These are phyloP conservation scores for Drosophila falleni DNA, from an alignment of 2,888 invertebrate species.

Conservation along the genomic window DNA sequence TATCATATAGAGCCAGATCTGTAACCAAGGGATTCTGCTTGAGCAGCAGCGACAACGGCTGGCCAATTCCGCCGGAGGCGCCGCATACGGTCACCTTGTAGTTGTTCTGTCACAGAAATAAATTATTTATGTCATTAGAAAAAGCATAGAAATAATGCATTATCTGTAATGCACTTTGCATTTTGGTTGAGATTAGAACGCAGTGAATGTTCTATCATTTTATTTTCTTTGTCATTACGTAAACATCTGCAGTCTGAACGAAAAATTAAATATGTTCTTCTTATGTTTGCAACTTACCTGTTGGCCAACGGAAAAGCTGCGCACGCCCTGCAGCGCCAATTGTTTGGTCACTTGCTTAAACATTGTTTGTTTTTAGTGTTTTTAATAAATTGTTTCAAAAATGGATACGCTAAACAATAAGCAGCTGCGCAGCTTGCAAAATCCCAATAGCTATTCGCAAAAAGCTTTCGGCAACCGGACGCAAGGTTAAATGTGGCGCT, in stretches of 20 bases:
- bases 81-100: conserved; percentile 98
- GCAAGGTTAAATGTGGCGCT: conserved; percentile 41
- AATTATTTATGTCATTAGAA: not conserved
- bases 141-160: not conserved
- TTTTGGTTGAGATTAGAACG: not conserved
- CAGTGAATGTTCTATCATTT: conserved; percentile 1
- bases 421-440: conserved; percentile 62
- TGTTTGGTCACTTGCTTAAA: conserved; percentile 89
- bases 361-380: conserved; percentile 85
- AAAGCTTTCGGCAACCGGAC: conserved; percentile 53
- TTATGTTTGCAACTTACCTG: conserved; percentile 85
- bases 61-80: conserved; percentile 98
- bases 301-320: conserved; percentile 87
- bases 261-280: not conserved
- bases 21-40: conserved; percentile 95
- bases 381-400: conserved; percentile 43
- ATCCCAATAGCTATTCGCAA: conserved; percentile 60
- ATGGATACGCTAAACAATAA: conserved; percentile 57
- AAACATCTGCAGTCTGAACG: conserved; percentile 59
- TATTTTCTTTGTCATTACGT: conserved; percentile 69
- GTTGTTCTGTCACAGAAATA: conserved; percentile 88
- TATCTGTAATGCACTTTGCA: not conserved
- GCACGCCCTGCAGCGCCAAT: conserved; percentile 87
- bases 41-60: conserved; percentile 96
- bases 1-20: conserved; percentile 95